Percentiles rank a stretch among this genome's conserved stretches.
phyloP scores from a whole-genome alignment of 2,113 vertebrate species.

The Microcebus tavaratra region DNA sequence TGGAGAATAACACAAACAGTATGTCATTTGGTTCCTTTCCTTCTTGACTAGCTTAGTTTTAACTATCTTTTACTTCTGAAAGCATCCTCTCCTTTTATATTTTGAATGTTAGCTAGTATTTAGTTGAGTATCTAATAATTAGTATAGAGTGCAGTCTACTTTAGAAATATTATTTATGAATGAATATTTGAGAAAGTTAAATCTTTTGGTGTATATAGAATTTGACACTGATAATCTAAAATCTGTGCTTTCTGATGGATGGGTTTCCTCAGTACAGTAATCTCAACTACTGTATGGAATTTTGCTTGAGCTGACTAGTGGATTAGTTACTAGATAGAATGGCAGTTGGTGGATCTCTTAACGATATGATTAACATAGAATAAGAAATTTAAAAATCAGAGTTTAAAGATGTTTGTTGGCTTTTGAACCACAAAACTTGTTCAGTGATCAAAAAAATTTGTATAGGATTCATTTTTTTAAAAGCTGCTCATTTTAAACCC shows the following conservation, averaged over 20 bases:
- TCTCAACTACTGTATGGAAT: not conserved
- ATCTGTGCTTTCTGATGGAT: not conserved
- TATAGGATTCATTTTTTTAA: not conserved
- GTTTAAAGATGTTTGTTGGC: not conserved
- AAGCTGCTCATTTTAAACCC: not conserved
- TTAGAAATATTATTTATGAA: not conserved
- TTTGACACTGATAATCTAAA: not conserved
- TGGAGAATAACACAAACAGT: conserved; percentile 97
- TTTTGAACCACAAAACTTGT: not conserved
- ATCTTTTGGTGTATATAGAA: not conserved
- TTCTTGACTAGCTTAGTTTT: conserved; percentile 14
- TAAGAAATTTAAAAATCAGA: not conserved
- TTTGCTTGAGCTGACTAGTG: not conserved
- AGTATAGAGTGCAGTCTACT: not conserved
- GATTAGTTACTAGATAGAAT: not conserved
- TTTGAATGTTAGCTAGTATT: not conserved
- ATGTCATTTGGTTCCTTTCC: conserved; percentile 80
- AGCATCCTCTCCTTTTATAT: not conserved
- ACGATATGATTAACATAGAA: not conserved
- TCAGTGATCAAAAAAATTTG: not conserved
- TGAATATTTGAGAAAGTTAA: conserved; percentile 12
- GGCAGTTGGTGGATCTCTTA: not conserved
- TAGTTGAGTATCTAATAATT: not conserved
- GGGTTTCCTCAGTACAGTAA: not conserved
- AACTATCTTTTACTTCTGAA: not conserved